Evolutionary conservation across 2,797 vertebrate species (phyloP), one percentile per base, ranked within the genome.

Genomic region (Phoeniculus purpureus): DNA sequence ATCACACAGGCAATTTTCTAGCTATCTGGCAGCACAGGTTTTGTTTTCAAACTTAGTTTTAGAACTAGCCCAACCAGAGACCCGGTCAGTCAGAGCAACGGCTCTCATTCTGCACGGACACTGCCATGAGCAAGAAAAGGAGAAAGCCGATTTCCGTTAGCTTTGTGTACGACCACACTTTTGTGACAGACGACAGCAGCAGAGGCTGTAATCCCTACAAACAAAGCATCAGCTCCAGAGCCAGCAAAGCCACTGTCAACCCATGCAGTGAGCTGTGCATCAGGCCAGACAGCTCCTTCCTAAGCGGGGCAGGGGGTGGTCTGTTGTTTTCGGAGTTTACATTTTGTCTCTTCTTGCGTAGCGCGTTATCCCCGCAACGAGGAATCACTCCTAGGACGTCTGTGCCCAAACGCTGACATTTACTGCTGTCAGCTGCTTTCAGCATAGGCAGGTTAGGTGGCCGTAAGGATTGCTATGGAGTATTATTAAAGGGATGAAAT

Each of bases 351-450:
- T 59, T 75, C 65, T 58, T 95, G 92, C 90, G 61, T 71, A 96
- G 90, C 71, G 75, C n/a, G 59, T 87, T 90, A 90, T 91, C 95
- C 93, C 85, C 26, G 6, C 32, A 94, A 75, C 65, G 79, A 95
- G 79, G 91, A 92, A 84, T 60, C 1, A 78, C 85, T 92, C 87
- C 62, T 90, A 76, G 32, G 77, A 67, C 96, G 66, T 71, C 70
- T 71, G 9, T 47, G 58, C 62, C 12, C 6, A 80, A 92, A 82
- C 37, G 90, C 66, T 64, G 89, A 90, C 71, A 60, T 86, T 94
- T 87, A n/a, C 72, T 92, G 74, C 70, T 89, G 81, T 93, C 85
- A 94, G 12, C 64, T 96, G 50, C 91, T 96, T 94, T 92, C 37
- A 66, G 45, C 13, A 40, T 48, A 87, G 91, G 85, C 26, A 90